phyloP scores from a whole-genome alignment of 2,797 vertebrate genomes.

The Hyperoplus lanceolatus region DNA sequence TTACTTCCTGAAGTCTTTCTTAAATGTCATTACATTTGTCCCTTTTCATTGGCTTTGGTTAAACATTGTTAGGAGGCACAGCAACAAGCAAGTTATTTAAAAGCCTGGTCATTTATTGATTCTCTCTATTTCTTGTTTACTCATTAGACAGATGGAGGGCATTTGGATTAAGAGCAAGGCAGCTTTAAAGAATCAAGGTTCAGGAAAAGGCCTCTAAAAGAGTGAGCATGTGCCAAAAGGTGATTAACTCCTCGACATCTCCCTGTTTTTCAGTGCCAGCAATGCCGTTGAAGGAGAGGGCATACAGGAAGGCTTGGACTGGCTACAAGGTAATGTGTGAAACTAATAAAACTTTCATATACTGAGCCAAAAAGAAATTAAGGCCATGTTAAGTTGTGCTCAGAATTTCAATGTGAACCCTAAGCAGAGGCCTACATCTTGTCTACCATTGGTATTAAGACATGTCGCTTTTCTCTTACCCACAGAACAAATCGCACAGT shows the following conservation, averaged over 20 bases:
- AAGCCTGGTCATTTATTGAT: slow-evolving; percentile 23
- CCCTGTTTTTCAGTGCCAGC: slow-evolving; percentile 91
- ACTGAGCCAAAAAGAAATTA: neutral
- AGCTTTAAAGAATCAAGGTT: slow-evolving; percentile 59
- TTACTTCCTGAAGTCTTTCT: slow-evolving; percentile 8
- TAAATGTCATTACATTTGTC: neutral
- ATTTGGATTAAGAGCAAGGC: slow-evolving; percentile 66
- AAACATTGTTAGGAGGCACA: slow-evolving; percentile 36
- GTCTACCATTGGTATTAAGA: slow-evolving; percentile 20
- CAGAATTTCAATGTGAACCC: neutral
- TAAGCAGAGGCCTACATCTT: neutral
- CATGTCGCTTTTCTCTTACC: slow-evolving; percentile 24
- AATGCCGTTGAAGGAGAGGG: slow-evolving; percentile 97
- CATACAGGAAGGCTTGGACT: slow-evolving; percentile 95
- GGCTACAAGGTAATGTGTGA: slow-evolving; percentile 93
- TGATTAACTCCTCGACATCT: slow-evolving; percentile 57
- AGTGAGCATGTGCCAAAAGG: slow-evolving; percentile 53
- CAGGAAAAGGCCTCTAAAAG: slow-evolving; percentile 60
- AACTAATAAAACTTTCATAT: neutral
- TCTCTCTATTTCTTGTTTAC: slow-evolving; percentile 49
- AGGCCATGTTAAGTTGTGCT: neutral
- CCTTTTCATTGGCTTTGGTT: slow-evolving; percentile 17
- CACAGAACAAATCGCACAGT: slow-evolving; percentile 84
- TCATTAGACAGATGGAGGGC: slow-evolving; percentile 73
- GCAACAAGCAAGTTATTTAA: slow-evolving; percentile 16